Percentiles rank a stretch among this genome's conserved stretches.
Evolutionary conservation across 2,113 vertebrate species (phyloP).

Genomic region (Xiphophorus maculatus): DNA sequence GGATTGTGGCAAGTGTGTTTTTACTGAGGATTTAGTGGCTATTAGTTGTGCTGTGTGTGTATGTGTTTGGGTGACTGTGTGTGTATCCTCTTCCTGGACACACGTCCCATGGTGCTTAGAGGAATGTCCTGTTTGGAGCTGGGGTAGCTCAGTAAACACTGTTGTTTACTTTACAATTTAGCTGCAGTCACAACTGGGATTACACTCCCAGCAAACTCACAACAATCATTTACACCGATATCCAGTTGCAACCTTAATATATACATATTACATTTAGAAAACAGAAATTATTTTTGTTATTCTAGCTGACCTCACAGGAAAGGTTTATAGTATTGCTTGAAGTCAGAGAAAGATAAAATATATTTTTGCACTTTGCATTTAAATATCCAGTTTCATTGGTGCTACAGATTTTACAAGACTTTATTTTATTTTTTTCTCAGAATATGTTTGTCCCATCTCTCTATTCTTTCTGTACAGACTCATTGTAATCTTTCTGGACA

Average conservation of each 20-base stretch:
- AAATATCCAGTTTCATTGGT: not conserved
- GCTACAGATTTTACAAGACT: not conserved
- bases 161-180: constrained; percentile 57
- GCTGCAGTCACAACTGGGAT: constrained; percentile 25
- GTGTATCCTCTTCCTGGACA: constrained; percentile 41
- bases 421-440: not conserved
- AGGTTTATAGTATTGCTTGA: not conserved
- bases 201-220: constrained; percentile 31
- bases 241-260: not conserved
- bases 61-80: constrained; percentile 16
- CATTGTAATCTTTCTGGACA: not conserved
- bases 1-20: constrained; percentile 36
- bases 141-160: constrained; percentile 62
- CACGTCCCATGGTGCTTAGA: constrained; percentile 46
- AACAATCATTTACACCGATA: not conserved
- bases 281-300: not conserved
- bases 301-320: not conserved
- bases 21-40: constrained; percentile 30
- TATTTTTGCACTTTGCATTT: not conserved
- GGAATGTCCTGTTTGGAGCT: constrained; percentile 65
- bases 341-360: not conserved
- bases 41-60: constrained; percentile 11
- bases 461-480: not conserved
- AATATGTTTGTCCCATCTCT: not conserved
- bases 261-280: not conserved